phyloP scores from a whole-genome alignment of 2,888 invertebrate species.

The Barypeithes pellucidus region DNA sequence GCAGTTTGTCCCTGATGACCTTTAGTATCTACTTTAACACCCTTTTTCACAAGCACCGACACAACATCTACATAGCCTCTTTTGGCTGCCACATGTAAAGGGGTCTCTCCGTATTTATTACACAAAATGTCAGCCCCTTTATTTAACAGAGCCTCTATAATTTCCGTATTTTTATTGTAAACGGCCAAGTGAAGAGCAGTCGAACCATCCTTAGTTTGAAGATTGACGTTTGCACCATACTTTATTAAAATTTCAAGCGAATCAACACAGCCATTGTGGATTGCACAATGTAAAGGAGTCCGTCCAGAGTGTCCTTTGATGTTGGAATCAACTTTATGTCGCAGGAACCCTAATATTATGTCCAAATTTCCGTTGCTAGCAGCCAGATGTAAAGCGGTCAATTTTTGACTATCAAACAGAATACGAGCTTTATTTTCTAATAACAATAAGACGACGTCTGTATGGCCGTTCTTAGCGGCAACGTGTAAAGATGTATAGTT shows the following conservation, averaged over 20 bases:
- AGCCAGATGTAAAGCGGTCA: neutral
- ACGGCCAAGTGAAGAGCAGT: neutral
- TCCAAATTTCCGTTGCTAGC: neutral
- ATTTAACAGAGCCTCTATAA: neutral
- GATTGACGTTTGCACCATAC: no score
- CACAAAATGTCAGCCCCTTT: neutral
- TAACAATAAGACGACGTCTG: neutral
- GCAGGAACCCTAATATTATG: neutral
- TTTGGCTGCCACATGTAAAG: no score
- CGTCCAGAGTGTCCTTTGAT: neutral
- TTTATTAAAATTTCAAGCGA: neutral
- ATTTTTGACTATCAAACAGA: no score
- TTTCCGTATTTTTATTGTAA: neutral
- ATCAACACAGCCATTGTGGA: neutral
- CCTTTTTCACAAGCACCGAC: neutral
- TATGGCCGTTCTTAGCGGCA: neutral
- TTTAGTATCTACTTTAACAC: neutral
- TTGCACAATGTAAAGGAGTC: neutral
- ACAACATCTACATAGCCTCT: no score
- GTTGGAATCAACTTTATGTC: neutral
- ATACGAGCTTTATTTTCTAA: neutral
- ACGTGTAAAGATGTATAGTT: neutral
- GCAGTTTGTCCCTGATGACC: neutral
- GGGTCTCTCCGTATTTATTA: no score
- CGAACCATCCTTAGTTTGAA: no score